These are phyloP conservation scores for Phoenicopterus ruber DNA, from an alignment of 2,113 vertebrate genomes.

Conservation along the genomic window DNA sequence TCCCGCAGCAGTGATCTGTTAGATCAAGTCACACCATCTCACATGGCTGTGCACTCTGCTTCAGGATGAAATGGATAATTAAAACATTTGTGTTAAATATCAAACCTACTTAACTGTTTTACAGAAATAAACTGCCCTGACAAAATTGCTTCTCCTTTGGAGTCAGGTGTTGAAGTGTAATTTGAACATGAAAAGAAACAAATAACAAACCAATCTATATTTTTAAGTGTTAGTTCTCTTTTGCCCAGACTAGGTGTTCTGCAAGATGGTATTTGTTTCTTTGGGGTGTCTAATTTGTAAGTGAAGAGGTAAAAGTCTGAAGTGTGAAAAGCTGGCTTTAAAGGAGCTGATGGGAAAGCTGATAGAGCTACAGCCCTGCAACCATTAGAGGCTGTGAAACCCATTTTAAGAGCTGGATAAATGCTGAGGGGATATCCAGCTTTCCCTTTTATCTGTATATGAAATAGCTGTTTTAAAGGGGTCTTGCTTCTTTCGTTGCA, in stretches of 20 bases:
- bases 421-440: neutral
- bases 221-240: neutral
- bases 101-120: neutral
- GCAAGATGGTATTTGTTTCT: neutral
- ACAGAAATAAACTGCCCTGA: neutral
- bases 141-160: neutral
- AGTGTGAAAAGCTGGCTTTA: neutral
- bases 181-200: neutral
- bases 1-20: neutral
- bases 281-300: neutral
- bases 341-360: neutral
- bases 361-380: neutral
- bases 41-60: neutral
- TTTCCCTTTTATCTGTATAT: neutral
- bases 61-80: neutral
- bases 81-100: neutral
- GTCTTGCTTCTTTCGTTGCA: neutral
- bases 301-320: neutral
- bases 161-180: neutral
- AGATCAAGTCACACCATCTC: neutral
- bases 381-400: neutral
- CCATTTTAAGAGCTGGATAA: neutral
- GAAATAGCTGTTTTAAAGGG: neutral
- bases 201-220: neutral
- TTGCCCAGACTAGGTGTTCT: neutral